A percentile compares a stretch with the other conserved stretches of the same genome.
phyloP scores from a whole-genome alignment of 1,140 invertebrate species.

The Caenorhabditis inopinata region DNA sequence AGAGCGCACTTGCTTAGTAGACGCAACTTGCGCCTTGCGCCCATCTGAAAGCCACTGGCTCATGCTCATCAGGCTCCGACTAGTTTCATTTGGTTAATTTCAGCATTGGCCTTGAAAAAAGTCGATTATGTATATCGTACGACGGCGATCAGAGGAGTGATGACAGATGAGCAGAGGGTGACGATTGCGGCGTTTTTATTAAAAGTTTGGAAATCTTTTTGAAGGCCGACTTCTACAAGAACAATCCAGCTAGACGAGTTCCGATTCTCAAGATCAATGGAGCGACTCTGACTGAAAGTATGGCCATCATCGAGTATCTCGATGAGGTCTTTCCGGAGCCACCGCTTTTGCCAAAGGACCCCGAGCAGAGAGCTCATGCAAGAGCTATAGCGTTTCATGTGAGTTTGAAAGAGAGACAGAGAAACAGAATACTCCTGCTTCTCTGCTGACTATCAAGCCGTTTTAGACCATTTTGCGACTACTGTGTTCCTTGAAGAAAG shows the following conservation, averaged over 20 bases:
- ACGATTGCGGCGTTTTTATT: not conserved
- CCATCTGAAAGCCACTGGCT: too few species aligned
- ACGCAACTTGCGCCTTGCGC: too few species aligned
- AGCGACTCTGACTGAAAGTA: not conserved
- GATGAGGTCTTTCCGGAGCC: not conserved
- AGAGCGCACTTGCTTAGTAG: too few species aligned
- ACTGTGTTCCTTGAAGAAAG: too few species aligned
- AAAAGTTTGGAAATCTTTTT: not conserved
- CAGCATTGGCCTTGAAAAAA: not conserved
- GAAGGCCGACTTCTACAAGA: not conserved
- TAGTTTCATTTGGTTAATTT: not conserved
- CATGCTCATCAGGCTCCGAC: too few species aligned
- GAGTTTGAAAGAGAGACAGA: not conserved
- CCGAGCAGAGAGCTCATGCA: not conserved
- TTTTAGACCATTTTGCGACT: too few species aligned
- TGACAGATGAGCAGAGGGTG: too few species aligned
- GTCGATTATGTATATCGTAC: constrained; percentile 9
- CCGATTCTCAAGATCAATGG: constrained; percentile 9
- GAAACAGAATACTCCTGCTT: too few species aligned
- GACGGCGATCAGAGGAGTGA: too few species aligned
- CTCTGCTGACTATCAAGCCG: too few species aligned
- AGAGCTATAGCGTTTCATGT: constrained; percentile 19
- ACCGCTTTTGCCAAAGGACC: not conserved
- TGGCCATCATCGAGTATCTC: not conserved
- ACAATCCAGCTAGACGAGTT: not conserved